Evolutionary conservation across 2,888 invertebrate genomes (phyloP), one percentile per base, ranked within the genome.

Genomic region (Drosophila robusta): DNA sequence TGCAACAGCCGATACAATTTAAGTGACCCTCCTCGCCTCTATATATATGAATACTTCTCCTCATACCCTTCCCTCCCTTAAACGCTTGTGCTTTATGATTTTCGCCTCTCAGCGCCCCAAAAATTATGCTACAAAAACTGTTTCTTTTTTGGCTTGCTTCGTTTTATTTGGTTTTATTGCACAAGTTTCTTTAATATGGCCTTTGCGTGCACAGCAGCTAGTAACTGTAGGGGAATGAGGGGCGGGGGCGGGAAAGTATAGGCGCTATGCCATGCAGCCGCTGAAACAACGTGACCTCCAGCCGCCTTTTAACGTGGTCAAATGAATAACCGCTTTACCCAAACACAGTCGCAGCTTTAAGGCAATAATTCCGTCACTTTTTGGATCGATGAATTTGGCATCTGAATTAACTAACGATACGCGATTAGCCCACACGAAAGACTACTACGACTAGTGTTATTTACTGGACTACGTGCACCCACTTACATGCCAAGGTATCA

Each of bases 151-250:
- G 22, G 6, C 7, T 46, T 54, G 39, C 45, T 4, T 46, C 4
- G 18, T 18, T 39, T 49, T 32, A n/a, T 32, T n/a, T 45, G 6
- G 7, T 52, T 11, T 56, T 62, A 47, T 49, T 38, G 16, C 54
- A 60, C 60, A 63, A 52, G 46, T 70, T 78, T 56, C 72, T 78
- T 87, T 75, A 87, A 87, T 85, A 82, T 72, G 74, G 66, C 66
- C 62, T 61, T 87, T 81, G 83, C 86, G 83, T 87, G 83, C 64
- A 51, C 36, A 39, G 34, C 49, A 24, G 29, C 42, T 39, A 47
- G n/a, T 24, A n/a, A 5, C n/a, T 6, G 14, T 12, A 26, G 41
- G 14, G 29, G 2, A 2, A 18, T 18, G 18, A 2, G 5, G 0
- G 42, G 2, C 1, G 24, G 7, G 12, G 3, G 16, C 22, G 4